Evolutionary conservation across 2,888 invertebrate species (phyloP).

Genomic region (Lasioglossum leucozonium): DNA sequence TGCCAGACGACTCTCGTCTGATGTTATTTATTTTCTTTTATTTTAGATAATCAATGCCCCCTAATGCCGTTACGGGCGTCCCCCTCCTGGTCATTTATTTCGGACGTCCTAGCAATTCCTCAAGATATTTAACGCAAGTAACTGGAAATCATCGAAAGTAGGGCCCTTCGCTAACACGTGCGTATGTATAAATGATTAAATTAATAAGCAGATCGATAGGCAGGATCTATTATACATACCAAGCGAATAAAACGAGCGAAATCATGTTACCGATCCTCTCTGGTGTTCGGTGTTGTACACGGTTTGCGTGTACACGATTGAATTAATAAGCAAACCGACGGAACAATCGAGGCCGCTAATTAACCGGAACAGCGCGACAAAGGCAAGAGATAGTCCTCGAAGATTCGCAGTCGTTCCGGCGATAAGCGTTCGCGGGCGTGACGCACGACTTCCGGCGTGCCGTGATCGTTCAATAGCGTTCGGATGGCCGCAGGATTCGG

Average conservation of each 20-base stretch:
- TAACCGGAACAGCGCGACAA: neutral
- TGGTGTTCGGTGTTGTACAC: neutral
- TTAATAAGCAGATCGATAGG: neutral
- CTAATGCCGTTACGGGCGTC: too few species aligned
- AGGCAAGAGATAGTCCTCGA: neutral
- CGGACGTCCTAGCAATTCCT: too few species aligned
- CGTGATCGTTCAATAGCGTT: conserved; percentile 25
- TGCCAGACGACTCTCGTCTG: too few species aligned
- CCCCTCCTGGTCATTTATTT: too few species aligned
- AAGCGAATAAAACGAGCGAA: neutral
- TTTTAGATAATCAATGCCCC: too few species aligned
- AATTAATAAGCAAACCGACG: neutral
- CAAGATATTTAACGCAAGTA: too few species aligned
- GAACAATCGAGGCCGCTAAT: neutral
- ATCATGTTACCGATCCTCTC: neutral
- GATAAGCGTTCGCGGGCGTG: conserved; percentile 2
- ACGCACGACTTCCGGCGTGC: conserved; percentile 4
- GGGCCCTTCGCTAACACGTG: too few species aligned
- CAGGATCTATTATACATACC: neutral
- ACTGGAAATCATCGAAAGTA: too few species aligned
- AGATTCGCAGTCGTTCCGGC: conserved; percentile 1
- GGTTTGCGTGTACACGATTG: neutral
- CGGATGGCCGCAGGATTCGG: conserved; percentile 17
- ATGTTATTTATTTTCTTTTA: too few species aligned
- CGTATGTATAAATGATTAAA: neutral